These are phyloP conservation scores for Sinosuthora webbiana DNA, from an alignment of 2,113 vertebrate species.

Conservation along the genomic window DNA sequence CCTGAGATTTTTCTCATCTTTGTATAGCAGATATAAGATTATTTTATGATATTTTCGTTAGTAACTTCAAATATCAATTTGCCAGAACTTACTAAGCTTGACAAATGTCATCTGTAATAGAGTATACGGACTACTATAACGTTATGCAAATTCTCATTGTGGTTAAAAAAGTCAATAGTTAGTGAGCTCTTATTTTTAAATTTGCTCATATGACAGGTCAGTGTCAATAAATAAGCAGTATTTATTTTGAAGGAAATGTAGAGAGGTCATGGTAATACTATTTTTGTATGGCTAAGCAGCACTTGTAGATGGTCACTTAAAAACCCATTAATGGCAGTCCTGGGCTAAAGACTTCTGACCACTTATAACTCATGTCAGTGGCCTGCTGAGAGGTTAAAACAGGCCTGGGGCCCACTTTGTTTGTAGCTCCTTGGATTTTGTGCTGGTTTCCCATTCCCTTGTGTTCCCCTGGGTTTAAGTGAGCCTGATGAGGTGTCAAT, in stretches of 20 bases:
- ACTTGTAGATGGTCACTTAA: background rate
- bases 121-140: background rate
- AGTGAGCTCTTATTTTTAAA: background rate
- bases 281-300: background rate
- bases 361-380: background rate
- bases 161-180: background rate
- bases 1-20: background rate
- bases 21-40: slow-evolving; percentile 28
- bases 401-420: background rate
- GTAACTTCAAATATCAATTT: slow-evolving; percentile 56
- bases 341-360: background rate
- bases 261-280: background rate
- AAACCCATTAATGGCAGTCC: too few relatives aligned
- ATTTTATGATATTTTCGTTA: slow-evolving; percentile 31
- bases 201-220: background rate
- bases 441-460: background rate
- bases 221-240: background rate
- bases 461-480: rapidly evolving
- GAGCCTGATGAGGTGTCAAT: too few relatives aligned
- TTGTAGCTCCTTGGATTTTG: background rate
- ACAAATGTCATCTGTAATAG: background rate
- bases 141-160: background rate
- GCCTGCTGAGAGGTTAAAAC: background rate
- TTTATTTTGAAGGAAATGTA: background rate
- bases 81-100: slow-evolving; percentile 34